These are phyloP conservation scores for Sminthurides bifidus DNA, from an alignment of 1,140 invertebrate species.

Conservation along the genomic window DNA sequence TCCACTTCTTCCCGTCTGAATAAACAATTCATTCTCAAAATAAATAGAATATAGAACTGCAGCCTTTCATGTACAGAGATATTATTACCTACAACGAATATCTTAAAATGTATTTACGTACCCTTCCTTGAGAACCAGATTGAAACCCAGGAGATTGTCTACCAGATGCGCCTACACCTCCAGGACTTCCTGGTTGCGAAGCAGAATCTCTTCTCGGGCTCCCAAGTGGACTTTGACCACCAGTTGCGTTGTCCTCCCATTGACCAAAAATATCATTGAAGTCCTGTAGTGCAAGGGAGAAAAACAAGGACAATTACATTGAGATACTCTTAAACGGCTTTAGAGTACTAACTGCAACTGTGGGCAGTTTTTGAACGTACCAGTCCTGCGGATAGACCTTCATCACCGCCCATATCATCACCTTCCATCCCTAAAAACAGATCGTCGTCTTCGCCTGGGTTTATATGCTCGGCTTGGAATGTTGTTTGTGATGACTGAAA, in stretches of 20 bases:
- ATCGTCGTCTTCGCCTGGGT: slow-evolving; percentile 63
- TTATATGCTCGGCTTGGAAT: slow-evolving; percentile 68
- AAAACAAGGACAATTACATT: too few relatives aligned
- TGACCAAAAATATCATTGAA: slow-evolving; percentile 52
- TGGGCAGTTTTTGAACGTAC: too few relatives aligned
- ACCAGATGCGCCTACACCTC: slow-evolving; percentile 43
- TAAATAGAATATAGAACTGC: slow-evolving; percentile 1
- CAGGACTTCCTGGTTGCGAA: slow-evolving; percentile 48
- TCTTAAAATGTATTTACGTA: slow-evolving; percentile 16
- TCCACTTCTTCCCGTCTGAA: slow-evolving; percentile 37
- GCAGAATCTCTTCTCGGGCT: slow-evolving; percentile 44
- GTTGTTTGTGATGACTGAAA: slow-evolving; percentile 69
- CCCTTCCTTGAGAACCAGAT: slow-evolving; percentile 41
- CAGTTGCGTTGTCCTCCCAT: slow-evolving; percentile 48
- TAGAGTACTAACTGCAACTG: too few relatives aligned
- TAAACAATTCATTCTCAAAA: background rate
- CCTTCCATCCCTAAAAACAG: slow-evolving; percentile 54
- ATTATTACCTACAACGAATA: background rate
- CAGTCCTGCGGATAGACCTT: too few relatives aligned
- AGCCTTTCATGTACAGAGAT: background rate
- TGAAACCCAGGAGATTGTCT: slow-evolving; percentile 50
- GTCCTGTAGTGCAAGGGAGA: slow-evolving; percentile 16
- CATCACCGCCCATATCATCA: slow-evolving; percentile 58
- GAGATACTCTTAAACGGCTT: too few relatives aligned
- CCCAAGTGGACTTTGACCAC: slow-evolving; percentile 48